phyloP scores from a whole-genome alignment of 2,888 invertebrate genomes.

The Tetragnatha montana region DNA sequence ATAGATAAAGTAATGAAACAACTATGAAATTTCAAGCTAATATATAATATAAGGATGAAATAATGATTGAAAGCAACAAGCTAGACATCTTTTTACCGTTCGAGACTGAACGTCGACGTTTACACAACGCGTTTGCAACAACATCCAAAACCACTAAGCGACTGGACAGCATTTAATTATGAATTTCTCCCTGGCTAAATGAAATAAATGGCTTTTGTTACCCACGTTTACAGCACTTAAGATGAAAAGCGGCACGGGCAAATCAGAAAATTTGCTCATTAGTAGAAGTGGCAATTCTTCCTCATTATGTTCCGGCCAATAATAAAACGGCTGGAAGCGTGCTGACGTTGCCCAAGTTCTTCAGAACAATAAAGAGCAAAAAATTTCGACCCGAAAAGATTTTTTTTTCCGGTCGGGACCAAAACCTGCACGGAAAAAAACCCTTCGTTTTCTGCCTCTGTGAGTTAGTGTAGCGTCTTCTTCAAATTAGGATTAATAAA shows the following conservation, averaged over 20 bases:
- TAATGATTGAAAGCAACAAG: too few species aligned
- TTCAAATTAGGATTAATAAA: constrained; percentile 61
- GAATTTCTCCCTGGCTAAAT: constrained; percentile 28
- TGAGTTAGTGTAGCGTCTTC: constrained; percentile 28
- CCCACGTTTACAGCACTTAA: constrained; percentile 28
- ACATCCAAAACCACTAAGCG: background rate
- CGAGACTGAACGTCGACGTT: background rate
- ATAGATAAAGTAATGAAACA: too few species aligned
- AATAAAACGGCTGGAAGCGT: constrained; percentile 23
- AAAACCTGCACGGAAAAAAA: background rate
- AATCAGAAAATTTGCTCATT: constrained; percentile 56
- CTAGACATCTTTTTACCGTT: too few species aligned
- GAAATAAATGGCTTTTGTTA: constrained; percentile 40
- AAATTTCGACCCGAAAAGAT: background rate
- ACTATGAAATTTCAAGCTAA: too few species aligned
- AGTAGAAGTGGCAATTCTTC: constrained; percentile 54
- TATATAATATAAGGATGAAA: too few species aligned
- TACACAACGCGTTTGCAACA: background rate
- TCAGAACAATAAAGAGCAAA: background rate
- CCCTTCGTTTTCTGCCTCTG: constrained; percentile 31
- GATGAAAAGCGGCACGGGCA: constrained; percentile 34
- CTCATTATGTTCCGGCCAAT: constrained; percentile 54
- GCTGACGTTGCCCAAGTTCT: constrained; percentile 31
- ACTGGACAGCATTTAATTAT: constrained; percentile 34
- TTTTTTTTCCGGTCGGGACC: background rate